Evolutionary conservation across 2,113 vertebrate genomes (phyloP), one percentile per base, ranked within the genome.

Genomic region (Microcebus jonahi): DNA sequence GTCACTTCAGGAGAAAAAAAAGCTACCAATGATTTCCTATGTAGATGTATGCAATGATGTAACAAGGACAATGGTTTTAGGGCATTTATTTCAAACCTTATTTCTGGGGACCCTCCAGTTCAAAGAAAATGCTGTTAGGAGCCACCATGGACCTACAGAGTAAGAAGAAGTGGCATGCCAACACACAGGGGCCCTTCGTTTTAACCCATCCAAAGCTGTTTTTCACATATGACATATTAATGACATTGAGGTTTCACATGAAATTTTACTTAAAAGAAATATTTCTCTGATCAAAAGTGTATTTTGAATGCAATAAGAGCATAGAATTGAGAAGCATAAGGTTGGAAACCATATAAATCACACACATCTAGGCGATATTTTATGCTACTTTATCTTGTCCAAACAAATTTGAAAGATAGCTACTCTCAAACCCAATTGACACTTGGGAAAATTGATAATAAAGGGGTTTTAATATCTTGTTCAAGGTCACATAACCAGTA

Each of bases 111-210:
- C 9, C 4, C 3, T 83, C 4, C 86, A 36, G 55, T 75, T 59
- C n/a, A 90, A 59, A 89, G 57, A 45, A 67, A 92, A 71, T 34
- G 23, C 50, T 31, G 27, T 9, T 8, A 53, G 25, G 25, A 77
- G 5, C 42, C 14, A 1, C 11, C 0, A 6, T 55, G 25, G 1
- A 18, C 3, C 3, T 42, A 2, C n/a, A 39, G 5, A 63, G 1
- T 23, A 21, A 50, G 15, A 8, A 87, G 1, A 76, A 57, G 31
- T 15, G 0, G 3, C 27, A 55, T 48, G 20, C 27, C 63, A 48
- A 29, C 23, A 27, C n/a, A 21, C 0, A 20, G 1, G 12, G 6
- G 0, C 14, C 1, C 6, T 53, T 27, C 17, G 1, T 61, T 83
- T 13, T 39, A 8, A 34, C 14, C 36, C 63, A 84, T 25, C 2